These are phyloP conservation scores for Oscheius onirici DNA, from an alignment of 2,888 invertebrate species.

Conservation along the genomic window DNA sequence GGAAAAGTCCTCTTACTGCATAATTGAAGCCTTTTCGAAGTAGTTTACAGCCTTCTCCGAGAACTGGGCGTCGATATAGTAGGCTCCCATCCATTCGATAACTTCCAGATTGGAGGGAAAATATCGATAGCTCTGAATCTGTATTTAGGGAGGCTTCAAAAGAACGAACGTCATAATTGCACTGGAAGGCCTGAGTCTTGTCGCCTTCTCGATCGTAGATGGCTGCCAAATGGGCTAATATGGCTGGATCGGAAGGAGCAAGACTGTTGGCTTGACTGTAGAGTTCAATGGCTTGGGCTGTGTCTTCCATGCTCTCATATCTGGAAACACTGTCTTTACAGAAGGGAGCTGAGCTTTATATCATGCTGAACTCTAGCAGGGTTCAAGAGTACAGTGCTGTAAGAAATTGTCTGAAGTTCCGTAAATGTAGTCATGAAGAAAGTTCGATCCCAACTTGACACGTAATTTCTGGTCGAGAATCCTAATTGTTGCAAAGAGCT, in stretches of 20 bases:
- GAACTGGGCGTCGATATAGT: slow-evolving; percentile 87
- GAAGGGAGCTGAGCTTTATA: too few species aligned
- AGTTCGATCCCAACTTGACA: too few species aligned
- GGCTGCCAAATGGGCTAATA: slow-evolving; percentile 87
- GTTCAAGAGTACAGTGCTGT: too few species aligned
- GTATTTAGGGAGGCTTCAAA: neutral
- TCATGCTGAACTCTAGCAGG: too few species aligned
- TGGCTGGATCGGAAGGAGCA: slow-evolving; percentile 87
- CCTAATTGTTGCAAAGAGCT: too few species aligned
- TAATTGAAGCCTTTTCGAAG: slow-evolving; percentile 83
- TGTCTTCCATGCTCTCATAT: slow-evolving; percentile 79
- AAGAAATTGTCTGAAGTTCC: too few species aligned
- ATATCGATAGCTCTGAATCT: slow-evolving; percentile 79
- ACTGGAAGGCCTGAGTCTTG: slow-evolving; percentile 87
- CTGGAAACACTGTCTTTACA: slow-evolving; percentile 61
- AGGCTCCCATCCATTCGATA: slow-evolving; percentile 88
- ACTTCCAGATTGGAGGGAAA: slow-evolving; percentile 82
- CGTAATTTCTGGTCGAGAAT: too few species aligned
- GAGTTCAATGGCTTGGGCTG: slow-evolving; percentile 76
- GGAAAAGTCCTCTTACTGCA: slow-evolving; percentile 75
- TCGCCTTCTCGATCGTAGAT: slow-evolving; percentile 90
- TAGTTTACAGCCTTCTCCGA: slow-evolving; percentile 86
- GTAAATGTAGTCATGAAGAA: too few species aligned
- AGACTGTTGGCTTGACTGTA: slow-evolving; percentile 79
- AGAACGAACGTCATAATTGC: slow-evolving; percentile 80